Conservation (phyloP, 2,797 vertebrate genomes). For the Hephaestus fuliginosus region DNA sequence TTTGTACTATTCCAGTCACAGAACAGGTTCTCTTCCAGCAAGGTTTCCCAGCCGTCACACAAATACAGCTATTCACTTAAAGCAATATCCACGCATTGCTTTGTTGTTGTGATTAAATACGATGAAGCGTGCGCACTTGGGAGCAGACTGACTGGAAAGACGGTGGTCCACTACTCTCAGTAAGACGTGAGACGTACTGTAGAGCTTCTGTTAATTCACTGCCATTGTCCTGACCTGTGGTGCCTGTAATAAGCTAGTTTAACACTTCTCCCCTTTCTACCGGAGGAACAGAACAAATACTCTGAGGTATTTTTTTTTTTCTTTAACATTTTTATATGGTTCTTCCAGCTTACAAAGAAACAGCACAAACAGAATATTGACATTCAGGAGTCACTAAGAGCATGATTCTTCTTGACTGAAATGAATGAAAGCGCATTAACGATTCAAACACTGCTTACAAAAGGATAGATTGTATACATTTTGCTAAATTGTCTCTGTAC, state of each 20-base stretch:
- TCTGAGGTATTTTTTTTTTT: constrained; percentile 39
- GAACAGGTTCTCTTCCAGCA: constrained; percentile 9
- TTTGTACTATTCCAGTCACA: background rate
- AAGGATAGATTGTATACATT: constrained; percentile 73
- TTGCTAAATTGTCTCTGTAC: constrained; percentile 79
- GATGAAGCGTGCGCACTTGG: constrained; percentile 36
- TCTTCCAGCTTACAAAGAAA: constrained; percentile 69
- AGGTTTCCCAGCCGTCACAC: constrained; percentile 13
- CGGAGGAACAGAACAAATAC: constrained; percentile 68
- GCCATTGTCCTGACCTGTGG: constrained; percentile 81
- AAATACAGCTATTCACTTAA: constrained; percentile 34
- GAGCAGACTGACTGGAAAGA: constrained; percentile 40
- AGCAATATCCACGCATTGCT: constrained; percentile 73
- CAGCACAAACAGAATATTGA: constrained; percentile 68
- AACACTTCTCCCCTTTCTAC: constrained; percentile 51
- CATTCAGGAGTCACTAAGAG: constrained; percentile 55
- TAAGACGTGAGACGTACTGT: constrained; percentile 57
- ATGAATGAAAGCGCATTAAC: constrained; percentile 48
- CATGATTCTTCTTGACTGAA: constrained; percentile 59
- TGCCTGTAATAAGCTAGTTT: constrained; percentile 77
- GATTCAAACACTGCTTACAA: constrained; percentile 61
- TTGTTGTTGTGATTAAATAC: constrained; percentile 32
- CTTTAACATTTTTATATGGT: constrained; percentile 61
- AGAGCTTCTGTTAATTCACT: constrained; percentile 74
- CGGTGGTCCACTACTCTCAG: background rate